A percentile compares a stretch with the other conserved stretches of the same genome.
These are phyloP conservation scores for Rhinichthys osculus DNA, from an alignment of 2,797 vertebrate genomes.

Conservation along the genomic window DNA sequence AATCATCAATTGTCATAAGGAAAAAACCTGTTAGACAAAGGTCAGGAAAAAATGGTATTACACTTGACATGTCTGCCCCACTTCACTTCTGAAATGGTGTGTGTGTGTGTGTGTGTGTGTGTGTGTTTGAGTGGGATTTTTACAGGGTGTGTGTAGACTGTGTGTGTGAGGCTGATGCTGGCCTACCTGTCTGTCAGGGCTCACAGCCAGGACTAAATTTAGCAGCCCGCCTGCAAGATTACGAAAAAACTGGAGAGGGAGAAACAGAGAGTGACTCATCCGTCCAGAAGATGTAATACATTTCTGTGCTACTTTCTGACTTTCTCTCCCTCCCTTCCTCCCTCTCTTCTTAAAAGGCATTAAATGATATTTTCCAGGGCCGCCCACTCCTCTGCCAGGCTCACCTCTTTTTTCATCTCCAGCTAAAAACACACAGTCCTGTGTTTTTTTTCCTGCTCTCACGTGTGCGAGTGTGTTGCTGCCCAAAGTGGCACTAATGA, in stretches of 20 bases:
- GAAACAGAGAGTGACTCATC: conserved; percentile 60
- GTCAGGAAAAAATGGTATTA: too few species aligned
- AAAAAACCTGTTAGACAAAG: neutral
- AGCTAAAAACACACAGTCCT: conserved; percentile 74
- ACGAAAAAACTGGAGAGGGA: conserved; percentile 59
- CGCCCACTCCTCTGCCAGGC: conserved; percentile 45
- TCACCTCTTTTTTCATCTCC: conserved; percentile 64
- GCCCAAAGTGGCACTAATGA: conserved; percentile 75
- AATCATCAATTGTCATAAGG: neutral
- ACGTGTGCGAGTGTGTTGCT: conserved; percentile 54
- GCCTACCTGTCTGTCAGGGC: conserved; percentile 76
- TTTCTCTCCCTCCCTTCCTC: conserved; percentile 27
- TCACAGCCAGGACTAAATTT: conserved; percentile 80
- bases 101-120: neutral
- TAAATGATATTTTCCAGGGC: conserved; percentile 44
- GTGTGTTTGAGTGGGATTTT: neutral
- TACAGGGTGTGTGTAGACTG: conserved; percentile 40
- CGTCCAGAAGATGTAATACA: conserved; percentile 33
- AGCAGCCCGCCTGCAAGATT: conserved; percentile 73
- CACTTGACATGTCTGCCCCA: too few species aligned
- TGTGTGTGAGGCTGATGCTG: conserved; percentile 68
- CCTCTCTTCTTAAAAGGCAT: conserved; percentile 17
- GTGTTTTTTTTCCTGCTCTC: conserved; percentile 79
- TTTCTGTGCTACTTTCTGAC: conserved; percentile 40
- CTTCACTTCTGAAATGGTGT: neutral